Base-by-base conservation (phyloP, 2,888 invertebrate genomes). In the Nephrotoma guestfalica region DNA sequence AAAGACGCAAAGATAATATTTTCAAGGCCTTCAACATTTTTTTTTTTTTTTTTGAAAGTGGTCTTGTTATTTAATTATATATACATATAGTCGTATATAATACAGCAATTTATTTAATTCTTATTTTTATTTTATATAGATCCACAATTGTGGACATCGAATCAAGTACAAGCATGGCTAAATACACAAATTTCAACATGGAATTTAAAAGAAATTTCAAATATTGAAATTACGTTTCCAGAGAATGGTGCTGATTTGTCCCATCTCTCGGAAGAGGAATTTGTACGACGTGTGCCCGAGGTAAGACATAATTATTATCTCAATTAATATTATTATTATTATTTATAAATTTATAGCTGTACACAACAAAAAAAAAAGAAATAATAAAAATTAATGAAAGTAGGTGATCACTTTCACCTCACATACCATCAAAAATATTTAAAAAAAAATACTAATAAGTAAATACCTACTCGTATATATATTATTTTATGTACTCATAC, bases 141-240 rank as follows among this genome's bases (percentile, higher is more conserved):
- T 94, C 98, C 98, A 88, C 94, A 94, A 90, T 94, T 95, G 89
- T 98, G 98, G 98, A 96, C 95, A 89, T 92, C 94, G 15, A 94
- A 94, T 87, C 96, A 98, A 90, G 97, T 97, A 86, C 95, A 96
- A 88, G 94, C 96, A 40, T 98, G 98, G 98, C 93, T 98, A 87
- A 94, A 95, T 90, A 97, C 96, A 94, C 97, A 97, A 89, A 93
- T 96, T 87, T 94, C 95, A 89, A 96, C 97, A 91, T 96, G 95
- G 91, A 94, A 95, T 89, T 92, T 96, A 88, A 95, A 95, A 13
- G 93, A 94, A 90, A 94, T 96, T 85, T 93, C 94, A 41, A 92
- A 95, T 87, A 95, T 96, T 89, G 93, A 95, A 87, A 94, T 95
- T 88, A 95, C 95, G 90, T 97, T 97, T 92, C 93, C 94, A 88